Evolutionary conservation across 2,113 vertebrate species (phyloP), one percentile per base, ranked within the genome.

Genomic region (Chlorocebus sabaeus): DNA sequence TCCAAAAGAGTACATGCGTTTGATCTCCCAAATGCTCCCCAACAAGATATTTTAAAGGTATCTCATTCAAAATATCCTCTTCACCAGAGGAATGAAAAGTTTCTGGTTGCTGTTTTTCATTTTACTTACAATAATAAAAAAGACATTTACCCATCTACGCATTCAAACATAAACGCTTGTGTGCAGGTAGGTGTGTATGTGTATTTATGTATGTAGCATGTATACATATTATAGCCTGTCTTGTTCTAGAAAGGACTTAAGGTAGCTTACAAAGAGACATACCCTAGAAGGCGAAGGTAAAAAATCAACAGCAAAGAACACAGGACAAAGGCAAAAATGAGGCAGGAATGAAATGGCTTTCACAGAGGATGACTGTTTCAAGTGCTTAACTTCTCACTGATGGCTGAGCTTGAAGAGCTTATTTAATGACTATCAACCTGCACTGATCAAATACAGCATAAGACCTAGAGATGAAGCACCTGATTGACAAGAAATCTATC

Each of bases 401-500:
- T 38, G 75, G 89, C 4, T 72, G 30, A 64, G 22, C 76, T 85
- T 83, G 14, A 70, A 80, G 81, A 89, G 72, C 50, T 38, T 90
- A 64, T 91, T 79, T 92, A 85, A 87, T 83, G 82, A 88, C 78
- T 64, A 59, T 64, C 79, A 91, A 75, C 75, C 23, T 73, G 40
- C 5, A 8, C 84, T 88, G 93, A 85, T 87, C 89, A 81, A 96
- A 93, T 32, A 89, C 11, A 94, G 91, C 35, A 82, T 92, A 95
- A 38, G 87, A 72, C 64, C 79, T 76, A 10, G 55, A 91, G 72
- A 96, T 82, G 75, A 97, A 98, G 81, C 43, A 73, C 70, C 73
- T 73, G 61, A 95, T 0, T 93, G 94, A 94, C 93, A 94, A 97
- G 90, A 97, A 95, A 90, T 83, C 95, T 45, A 92, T 72, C 61